phyloP scores from a whole-genome alignment of 1,140 invertebrate species.

The Scylla paramamosain region DNA sequence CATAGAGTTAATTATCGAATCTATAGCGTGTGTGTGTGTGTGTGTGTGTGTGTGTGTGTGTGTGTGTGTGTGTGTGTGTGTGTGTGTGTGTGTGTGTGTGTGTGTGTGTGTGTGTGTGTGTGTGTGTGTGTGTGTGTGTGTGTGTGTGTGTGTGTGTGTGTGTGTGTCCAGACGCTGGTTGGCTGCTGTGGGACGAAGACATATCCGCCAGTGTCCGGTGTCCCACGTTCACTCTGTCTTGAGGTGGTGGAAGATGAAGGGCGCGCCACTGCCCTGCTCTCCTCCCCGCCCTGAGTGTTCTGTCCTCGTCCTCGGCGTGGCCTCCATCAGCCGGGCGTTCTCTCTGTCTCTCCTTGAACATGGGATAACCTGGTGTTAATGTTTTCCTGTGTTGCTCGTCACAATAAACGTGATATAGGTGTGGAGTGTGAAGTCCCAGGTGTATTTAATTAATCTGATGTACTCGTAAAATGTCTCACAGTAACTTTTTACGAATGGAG shows the following conservation, averaged over 20 bases:
- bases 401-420: constrained; percentile 61
- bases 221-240: too few relatives aligned
- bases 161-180: too few relatives aligned
- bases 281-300: neutral
- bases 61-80: neutral
- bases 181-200: neutral
- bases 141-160: too few relatives aligned
- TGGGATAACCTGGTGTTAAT: constrained; percentile 47
- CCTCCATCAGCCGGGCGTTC: neutral
- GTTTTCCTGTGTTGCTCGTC: constrained; percentile 67
- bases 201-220: neutral
- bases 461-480: constrained; percentile 43
- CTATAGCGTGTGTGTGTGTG: neutral
- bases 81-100: neutral
- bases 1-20: neutral
- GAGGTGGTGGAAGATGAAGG: too few relatives aligned
- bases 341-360: neutral
- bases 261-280: neutral
- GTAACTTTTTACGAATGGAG: constrained; percentile 32
- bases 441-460: constrained; percentile 55
- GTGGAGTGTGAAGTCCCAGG: constrained; percentile 50
- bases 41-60: neutral
- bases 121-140: too few relatives aligned
- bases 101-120: neutral
- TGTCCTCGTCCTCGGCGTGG: neutral